Conservation (phyloP, 1,140 invertebrate genomes). For the Drosophila rufa region DNA sequence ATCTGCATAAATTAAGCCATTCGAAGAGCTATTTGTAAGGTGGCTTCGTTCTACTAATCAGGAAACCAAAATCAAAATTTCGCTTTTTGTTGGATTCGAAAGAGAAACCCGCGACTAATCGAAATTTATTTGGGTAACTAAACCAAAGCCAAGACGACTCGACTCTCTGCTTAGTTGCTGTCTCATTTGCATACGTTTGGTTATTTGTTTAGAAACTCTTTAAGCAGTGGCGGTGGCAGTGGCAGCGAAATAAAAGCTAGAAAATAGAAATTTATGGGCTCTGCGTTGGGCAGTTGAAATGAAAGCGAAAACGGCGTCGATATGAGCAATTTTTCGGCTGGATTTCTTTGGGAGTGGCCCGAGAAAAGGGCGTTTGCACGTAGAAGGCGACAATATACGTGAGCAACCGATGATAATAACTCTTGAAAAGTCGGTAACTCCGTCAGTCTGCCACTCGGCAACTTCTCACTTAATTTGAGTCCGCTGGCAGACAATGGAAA, state of each 20-base stretch:
- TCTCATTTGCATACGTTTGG: slow-evolving; percentile 77
- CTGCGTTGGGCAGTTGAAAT: slow-evolving; percentile 47
- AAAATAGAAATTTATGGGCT: slow-evolving; percentile 59
- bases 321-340: slow-evolving; percentile 54
- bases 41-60: slow-evolving; percentile 78
- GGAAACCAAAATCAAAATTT: slow-evolving; percentile 80
- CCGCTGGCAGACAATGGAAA: slow-evolving; percentile 66
- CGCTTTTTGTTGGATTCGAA: slow-evolving; percentile 76
- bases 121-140: slow-evolving; percentile 80
- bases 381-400: slow-evolving; percentile 49
- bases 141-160: slow-evolving; percentile 52
- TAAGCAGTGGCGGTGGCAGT: background rate
- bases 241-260: slow-evolving; percentile 33
- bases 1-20: slow-evolving; percentile 74
- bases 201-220: slow-evolving; percentile 58
- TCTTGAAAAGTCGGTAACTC: slow-evolving; percentile 25
- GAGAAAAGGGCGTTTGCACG: slow-evolving; percentile 60
- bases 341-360: slow-evolving; percentile 40
- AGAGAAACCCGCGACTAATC: slow-evolving; percentile 81
- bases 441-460: slow-evolving; percentile 17
- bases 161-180: slow-evolving; percentile 23
- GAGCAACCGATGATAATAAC: slow-evolving; percentile 42
- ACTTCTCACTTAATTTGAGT: slow-evolving; percentile 78
- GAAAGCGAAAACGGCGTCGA: slow-evolving; percentile 70
- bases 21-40: slow-evolving; percentile 21